Evolutionary conservation across 2,797 vertebrate genomes (phyloP).

Genomic region (Myripristis jacobus): DNA sequence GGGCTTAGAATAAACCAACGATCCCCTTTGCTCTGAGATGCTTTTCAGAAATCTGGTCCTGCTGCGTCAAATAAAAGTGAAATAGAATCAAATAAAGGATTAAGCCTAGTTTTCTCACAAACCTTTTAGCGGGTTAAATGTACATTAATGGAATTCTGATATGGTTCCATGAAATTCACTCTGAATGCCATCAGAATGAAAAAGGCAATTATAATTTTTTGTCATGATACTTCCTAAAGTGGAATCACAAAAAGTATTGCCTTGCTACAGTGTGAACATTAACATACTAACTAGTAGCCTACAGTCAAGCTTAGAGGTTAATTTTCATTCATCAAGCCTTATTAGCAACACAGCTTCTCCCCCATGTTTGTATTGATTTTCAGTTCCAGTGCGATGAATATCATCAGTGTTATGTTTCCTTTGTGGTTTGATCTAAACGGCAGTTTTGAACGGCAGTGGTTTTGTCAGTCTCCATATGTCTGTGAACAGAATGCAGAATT

Average conservation of each 20-base stretch:
- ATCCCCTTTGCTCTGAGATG: constrained; percentile 21
- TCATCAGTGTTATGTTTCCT: constrained; percentile 42
- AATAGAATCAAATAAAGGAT: constrained; percentile 34
- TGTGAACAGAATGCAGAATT: constrained; percentile 11
- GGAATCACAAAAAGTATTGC: not conserved
- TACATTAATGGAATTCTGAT: not conserved
- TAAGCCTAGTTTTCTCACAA: not conserved
- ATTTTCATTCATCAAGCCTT: constrained; percentile 6
- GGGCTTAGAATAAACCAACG: constrained; percentile 6
- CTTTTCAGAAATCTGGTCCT: constrained; percentile 2
- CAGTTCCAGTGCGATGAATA: constrained; percentile 21
- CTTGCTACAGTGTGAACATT: not conserved
- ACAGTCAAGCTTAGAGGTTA: not conserved
- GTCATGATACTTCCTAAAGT: not conserved
- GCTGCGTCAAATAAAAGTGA: constrained; percentile 21
- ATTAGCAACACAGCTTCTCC: constrained; percentile 11
- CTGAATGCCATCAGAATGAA: not conserved
- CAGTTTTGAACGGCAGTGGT: constrained; percentile 36
- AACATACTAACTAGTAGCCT: not conserved
- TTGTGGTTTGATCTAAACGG: constrained; percentile 5
- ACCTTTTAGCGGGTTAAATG: not conserved
- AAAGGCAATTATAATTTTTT: not conserved
- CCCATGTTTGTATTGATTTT: constrained; percentile 40
- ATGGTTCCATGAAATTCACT: not conserved
- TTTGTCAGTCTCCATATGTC: not conserved